Conservation (phyloP, 2,888 invertebrate species). For the Lucinisca nassula region DNA sequence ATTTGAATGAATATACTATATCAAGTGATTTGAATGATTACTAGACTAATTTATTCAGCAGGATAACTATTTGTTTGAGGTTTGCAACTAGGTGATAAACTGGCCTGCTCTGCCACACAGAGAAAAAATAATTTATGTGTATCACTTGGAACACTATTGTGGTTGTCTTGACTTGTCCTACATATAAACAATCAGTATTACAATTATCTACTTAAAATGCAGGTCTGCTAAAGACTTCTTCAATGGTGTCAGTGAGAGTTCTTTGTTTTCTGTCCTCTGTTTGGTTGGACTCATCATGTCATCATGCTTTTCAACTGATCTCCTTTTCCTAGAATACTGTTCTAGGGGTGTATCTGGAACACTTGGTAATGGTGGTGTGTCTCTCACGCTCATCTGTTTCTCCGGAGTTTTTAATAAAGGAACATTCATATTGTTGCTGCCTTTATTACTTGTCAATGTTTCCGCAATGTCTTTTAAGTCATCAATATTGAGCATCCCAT, state of each 20-base stretch:
- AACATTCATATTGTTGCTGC: not conserved
- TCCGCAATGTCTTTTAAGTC: not conserved
- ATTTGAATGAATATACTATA: too few species aligned
- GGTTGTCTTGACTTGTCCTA: too few species aligned
- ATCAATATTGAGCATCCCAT: not conserved
- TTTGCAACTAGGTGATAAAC: too few species aligned
- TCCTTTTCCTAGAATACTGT: constrained; percentile 5
- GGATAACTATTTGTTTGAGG: too few species aligned
- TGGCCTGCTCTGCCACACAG: too few species aligned
- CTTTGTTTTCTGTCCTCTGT: not conserved
- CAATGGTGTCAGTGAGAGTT: constrained; percentile 33
- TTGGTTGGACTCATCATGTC: not conserved
- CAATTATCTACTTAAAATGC: constrained; percentile 34
- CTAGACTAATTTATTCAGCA: too few species aligned
- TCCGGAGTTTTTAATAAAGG: not conserved
- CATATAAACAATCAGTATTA: not conserved
- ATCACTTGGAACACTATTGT: too few species aligned
- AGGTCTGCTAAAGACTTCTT: constrained; percentile 46
- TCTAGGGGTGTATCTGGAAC: constrained; percentile 30
- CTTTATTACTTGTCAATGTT: not conserved
- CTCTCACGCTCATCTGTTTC: not conserved
- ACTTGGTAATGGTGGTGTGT: not conserved
- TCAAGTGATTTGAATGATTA: too few species aligned
- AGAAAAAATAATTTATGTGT: too few species aligned
- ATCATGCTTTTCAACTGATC: not conserved